These are phyloP conservation scores for Crematogaster levior DNA, from an alignment of 2,888 invertebrate genomes.

Conservation along the genomic window DNA sequence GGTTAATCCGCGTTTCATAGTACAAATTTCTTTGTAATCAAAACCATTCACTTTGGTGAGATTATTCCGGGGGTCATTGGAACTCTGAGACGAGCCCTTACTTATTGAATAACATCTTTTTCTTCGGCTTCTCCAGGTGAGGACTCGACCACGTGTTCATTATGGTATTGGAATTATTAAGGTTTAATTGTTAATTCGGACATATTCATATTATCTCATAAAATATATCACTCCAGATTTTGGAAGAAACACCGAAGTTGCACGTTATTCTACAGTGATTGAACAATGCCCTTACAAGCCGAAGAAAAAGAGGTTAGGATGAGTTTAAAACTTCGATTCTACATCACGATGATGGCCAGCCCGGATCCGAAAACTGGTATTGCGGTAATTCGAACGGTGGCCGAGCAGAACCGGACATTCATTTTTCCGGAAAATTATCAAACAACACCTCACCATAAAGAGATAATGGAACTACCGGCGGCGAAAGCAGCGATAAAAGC, in stretches of 20 bases:
- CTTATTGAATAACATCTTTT: not conserved
- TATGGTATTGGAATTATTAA: not conserved
- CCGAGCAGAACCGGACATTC: not conserved
- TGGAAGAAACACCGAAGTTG: not conserved
- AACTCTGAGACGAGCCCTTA: not conserved
- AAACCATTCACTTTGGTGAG: too few species aligned
- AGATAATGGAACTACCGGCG: slow-evolving; percentile 6
- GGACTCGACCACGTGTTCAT: not conserved
- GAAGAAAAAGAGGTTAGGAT: too few species aligned
- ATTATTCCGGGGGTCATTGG: too few species aligned
- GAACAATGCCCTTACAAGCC: too few species aligned
- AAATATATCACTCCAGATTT: not conserved
- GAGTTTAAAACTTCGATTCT: too few species aligned
- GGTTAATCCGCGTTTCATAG: too few species aligned
- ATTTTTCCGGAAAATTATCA: not conserved
- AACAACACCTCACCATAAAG: not conserved
- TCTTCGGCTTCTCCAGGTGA: too few species aligned
- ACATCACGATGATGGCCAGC: not conserved
- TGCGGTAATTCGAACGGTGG: not conserved
- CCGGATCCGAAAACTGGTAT: slow-evolving; percentile 11
- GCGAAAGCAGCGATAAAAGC: slow-evolving; percentile 5
- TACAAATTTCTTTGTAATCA: too few species aligned
- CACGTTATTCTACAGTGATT: not conserved
- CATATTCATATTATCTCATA: too few species aligned
- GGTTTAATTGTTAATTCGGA: not conserved